Base-by-base conservation (phyloP, 2,888 invertebrate species). In the Cephus nigrinus region DNA sequence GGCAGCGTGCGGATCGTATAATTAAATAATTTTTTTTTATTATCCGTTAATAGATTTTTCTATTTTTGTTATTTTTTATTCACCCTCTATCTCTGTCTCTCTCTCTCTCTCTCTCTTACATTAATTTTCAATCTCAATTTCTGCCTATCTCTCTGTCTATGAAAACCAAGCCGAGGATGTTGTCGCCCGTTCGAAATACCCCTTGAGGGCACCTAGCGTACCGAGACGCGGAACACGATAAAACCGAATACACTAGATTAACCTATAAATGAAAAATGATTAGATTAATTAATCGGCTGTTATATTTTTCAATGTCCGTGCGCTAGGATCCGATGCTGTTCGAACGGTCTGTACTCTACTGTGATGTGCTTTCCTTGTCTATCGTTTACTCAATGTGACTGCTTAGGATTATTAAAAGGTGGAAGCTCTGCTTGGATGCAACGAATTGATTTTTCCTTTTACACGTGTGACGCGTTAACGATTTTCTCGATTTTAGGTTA, bases 331-430 rank as follows among this genome's bases (percentile, higher is more conserved):
- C 33, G 33, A 23, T 33, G 69, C 69, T 55, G 36, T 75, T 77
- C 74, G 74, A 77, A 77, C 77, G 74, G 74, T 74, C 77, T 74
- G 31, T 71, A 74, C 55, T 69, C 69, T 74, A 77, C 77, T 77
- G 77, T 77, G 77, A 77, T 77, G 77, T 77, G 77, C 77, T 77
- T 77, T 77, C 36, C 77, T 74, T 73, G 77, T 77, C 74, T 69
- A 55, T 73, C 55, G 71, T 33, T 75, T 75, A 69, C 32, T 76
- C 71, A 76, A 76, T 76, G 76, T 76, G 36, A 76, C 76, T 76
- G 76, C 76, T 76, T 71, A 76, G 35, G 55, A 33, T 55, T 55
- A 55, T 55, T 55, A 23, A 55, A 23, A 9, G 55, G 55, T 23
- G 23, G 23, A 23, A 55, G 23, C 55, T 36, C 4, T 12, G 2